Evolutionary conservation across 1,140 invertebrate species (phyloP), one percentile per base, ranked within the genome.

Genomic region (Drosophila saltans): DNA sequence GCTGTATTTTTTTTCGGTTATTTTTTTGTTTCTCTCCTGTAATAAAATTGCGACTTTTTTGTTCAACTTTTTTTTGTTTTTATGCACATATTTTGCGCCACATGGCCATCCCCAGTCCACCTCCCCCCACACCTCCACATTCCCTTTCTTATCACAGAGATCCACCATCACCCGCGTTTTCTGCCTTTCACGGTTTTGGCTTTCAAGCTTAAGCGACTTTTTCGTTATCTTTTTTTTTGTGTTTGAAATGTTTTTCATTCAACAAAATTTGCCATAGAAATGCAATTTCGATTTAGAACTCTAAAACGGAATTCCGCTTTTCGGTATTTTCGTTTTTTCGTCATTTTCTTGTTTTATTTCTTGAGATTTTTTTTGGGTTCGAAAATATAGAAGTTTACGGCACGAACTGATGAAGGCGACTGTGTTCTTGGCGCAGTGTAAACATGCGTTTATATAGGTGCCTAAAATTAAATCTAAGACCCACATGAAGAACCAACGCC

Each of bases 81-180:
- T 86, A 83, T 86, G 83, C 83, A 84, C 83, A 86, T 88, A 89
- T 83, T 86, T 86, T 89, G 83, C 83, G 74, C 83, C 83, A 88
- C 83, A 88, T 88, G 83, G 83, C 83, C 82, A 71, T 56, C 74
- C 41, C 33, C 67, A 70, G 75, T 36, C 67, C 40, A 36, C 33
- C 3, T 7, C 3, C 33, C 3, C 33, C 55, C 55, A 28, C 52
- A 33, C 41, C 3, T 5, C 3, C 33, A 43, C 55, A 28, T 43
- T 28, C 41, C 52, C 60, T 52, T 43, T 56, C 67, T 30, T 41
- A 8, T 58, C 64, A 45, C 33, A 45, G 39, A 2, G 33, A 24
- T 56, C 58, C 66, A 26, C 52, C 57, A 43, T 16, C 24, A 48
- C 55, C 11, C 55, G 16, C 59, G 72, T 59, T 64, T 66, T 48